Evolutionary conservation across 2,888 invertebrate genomes (phyloP).

Genomic region (Alentia gelatinosa): DNA sequence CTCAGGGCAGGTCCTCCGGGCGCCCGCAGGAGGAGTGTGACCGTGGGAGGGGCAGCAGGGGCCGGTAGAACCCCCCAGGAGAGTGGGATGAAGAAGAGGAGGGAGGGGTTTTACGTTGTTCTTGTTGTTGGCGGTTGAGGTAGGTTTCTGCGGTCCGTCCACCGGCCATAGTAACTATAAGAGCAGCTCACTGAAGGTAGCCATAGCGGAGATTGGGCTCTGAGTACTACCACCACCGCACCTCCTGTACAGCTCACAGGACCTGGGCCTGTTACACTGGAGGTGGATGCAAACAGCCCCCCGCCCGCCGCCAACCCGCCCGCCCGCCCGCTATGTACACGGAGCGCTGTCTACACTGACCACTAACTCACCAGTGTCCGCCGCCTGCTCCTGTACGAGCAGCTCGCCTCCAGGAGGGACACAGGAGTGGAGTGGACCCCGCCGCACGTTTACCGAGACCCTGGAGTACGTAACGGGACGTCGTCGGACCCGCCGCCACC

Average conservation of each 20-base stretch:
- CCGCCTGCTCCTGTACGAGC: neutral
- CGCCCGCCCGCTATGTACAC: too few relatives aligned
- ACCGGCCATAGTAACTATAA: neutral
- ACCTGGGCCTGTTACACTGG: too few relatives aligned
- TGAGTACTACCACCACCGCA: too few relatives aligned
- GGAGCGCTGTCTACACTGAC: neutral
- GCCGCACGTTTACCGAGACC: neutral
- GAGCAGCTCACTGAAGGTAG: neutral
- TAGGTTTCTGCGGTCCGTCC: too few relatives aligned
- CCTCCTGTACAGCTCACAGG: too few relatives aligned
- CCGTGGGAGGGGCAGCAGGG: neutral
- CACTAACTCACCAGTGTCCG: neutral
- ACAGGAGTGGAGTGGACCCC: neutral
- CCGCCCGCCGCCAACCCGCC: too few relatives aligned
- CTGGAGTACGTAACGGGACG: neutral
- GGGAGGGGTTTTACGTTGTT: neutral
- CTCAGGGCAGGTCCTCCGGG: neutral
- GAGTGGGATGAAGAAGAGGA: neutral
- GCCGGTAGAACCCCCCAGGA: neutral
- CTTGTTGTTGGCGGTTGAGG: neutral
- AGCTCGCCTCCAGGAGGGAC: neutral
- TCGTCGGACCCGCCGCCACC: neutral
- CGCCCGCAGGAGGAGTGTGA: neutral
- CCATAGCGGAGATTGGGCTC: neutral
- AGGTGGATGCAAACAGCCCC: too few relatives aligned